Base-by-base conservation (phyloP, 2,113 vertebrate species). In the Oreochromis spilurus region DNA sequence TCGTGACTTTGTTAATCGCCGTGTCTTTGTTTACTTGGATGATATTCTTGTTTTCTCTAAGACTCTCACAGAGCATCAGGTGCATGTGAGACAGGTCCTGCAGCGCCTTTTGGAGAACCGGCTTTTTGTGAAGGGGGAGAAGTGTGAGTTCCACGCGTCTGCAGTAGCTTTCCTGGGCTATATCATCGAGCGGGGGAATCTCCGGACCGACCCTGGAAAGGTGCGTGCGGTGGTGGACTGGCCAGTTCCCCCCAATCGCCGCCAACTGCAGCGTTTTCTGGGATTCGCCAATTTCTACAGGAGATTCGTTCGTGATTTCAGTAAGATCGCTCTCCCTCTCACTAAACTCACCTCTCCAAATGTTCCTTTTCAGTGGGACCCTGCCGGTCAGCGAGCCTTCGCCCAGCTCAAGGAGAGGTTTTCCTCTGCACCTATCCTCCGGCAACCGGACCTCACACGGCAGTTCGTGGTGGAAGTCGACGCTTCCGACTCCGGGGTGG, bases 261-360 rank as follows among this genome's bases (percentile, higher is more conserved):
- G 1, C 1, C 17, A 52, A 52, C 2, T 52, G 17, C 50, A 52
- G 0, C 5, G 1, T 21, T 54, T 54, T 21, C n/a, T 24, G n/a
- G 10, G 53, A 21, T 24, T 54, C 0, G 2, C 53, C 9, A 54
- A 54, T 21, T 54, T 54, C n/a, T 54, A 54, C n/a, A 54, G 52
- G 9, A 21, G n/a, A 21, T 54, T 54, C 2, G 0, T 54, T 54
- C 0, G 0, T 0, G 0, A 53, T 2, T 53, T 53, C 3, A 53
- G 9, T 21, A 21, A 3, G 19, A 0, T 21, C 2, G 0, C 52
- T 6, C n/a, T 54, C n/a, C 5, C 52, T 54, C 52, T 54, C 52
- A 54, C 52, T 54, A 54, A 0, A 9, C 52, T 54, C 0, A 54
- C 9, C 9, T 54, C 9, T 54, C 52, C 9, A 3, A 54, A 54